Percentiles rank a stretch among this genome's conserved stretches.
These are phyloP conservation scores for Bombus affinis DNA, from an alignment of 1,140 invertebrate species.

Conservation along the genomic window DNA sequence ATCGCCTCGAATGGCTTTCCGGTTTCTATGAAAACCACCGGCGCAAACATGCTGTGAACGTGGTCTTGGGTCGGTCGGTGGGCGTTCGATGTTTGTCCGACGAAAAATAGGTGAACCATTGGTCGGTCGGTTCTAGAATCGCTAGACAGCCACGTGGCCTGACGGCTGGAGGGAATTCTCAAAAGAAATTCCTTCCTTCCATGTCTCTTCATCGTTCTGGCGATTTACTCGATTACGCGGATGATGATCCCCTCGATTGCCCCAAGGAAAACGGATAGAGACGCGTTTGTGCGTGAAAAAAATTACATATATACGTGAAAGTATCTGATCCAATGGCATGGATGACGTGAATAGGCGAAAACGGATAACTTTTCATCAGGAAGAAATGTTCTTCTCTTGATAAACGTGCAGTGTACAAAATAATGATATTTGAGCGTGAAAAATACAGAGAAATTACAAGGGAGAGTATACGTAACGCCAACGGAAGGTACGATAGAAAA, in stretches of 20 bases:
- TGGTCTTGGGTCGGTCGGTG: constrained; percentile 33
- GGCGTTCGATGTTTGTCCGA: constrained; percentile 45
- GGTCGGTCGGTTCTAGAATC: constrained; percentile 31
- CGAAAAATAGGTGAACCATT: constrained; percentile 53
- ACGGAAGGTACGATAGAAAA: background rate
- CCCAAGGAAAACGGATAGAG: background rate
- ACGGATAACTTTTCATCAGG: too few relatives aligned
- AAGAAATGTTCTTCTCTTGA: background rate
- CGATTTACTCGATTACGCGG: constrained; percentile 4
- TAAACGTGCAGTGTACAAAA: background rate
- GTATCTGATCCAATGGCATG: background rate
- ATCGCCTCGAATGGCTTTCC: constrained; percentile 72
- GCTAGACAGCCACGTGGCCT: constrained; percentile 44
- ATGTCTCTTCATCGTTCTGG: background rate
- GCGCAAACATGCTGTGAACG: constrained; percentile 59
- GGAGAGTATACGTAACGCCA: too few relatives aligned
- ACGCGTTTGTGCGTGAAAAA: background rate
- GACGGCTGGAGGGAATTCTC: background rate
- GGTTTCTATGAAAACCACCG: constrained; percentile 66
- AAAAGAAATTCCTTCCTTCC: background rate
- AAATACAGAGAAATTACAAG: background rate
- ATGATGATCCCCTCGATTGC: background rate
- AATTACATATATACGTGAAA: background rate
- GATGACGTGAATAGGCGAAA: background rate
- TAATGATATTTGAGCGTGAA: background rate